phyloP scores from a whole-genome alignment of 2,797 vertebrate genomes.

The Amphiprion clarkii region DNA sequence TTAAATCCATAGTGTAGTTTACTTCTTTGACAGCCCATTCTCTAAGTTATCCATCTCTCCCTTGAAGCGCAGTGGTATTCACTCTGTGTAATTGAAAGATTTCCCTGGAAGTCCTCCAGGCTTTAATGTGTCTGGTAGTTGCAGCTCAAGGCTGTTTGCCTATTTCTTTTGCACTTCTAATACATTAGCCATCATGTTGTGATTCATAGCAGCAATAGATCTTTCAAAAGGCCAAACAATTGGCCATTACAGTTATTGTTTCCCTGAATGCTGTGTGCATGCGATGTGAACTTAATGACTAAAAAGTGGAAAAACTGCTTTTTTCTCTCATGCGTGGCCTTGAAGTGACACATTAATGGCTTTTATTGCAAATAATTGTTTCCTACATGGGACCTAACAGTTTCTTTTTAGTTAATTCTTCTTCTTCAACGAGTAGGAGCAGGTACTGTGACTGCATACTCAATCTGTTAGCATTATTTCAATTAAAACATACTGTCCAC shows the following conservation, averaged over 20 bases:
- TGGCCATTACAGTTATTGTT: constrained; percentile 77
- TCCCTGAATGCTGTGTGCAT: constrained; percentile 38
- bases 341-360: constrained; percentile 6
- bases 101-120: constrained; percentile 84
- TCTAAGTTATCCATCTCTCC: constrained; percentile 83
- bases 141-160: constrained; percentile 77
- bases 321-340: constrained; percentile 8
- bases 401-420: neutral
- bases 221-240: constrained; percentile 70
- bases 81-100: constrained; percentile 88
- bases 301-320: constrained; percentile 9
- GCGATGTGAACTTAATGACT: neutral
- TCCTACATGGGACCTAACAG: neutral
- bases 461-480: neutral
- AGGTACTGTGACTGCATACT: neutral
- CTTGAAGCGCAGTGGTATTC: constrained; percentile 77
- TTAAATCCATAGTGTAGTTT: constrained; percentile 88
- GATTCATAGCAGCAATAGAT: constrained; percentile 73
- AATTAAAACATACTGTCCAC: neutral
- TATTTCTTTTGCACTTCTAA: constrained; percentile 80
- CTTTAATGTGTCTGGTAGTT: constrained; percentile 81
- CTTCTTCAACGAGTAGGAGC: neutral
- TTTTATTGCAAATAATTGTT: neutral
- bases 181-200: constrained; percentile 72
- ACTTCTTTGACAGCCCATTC: constrained; percentile 82